Evolutionary conservation across 2,888 invertebrate species (phyloP).

Genomic region (Gisinianus flammeolus): DNA sequence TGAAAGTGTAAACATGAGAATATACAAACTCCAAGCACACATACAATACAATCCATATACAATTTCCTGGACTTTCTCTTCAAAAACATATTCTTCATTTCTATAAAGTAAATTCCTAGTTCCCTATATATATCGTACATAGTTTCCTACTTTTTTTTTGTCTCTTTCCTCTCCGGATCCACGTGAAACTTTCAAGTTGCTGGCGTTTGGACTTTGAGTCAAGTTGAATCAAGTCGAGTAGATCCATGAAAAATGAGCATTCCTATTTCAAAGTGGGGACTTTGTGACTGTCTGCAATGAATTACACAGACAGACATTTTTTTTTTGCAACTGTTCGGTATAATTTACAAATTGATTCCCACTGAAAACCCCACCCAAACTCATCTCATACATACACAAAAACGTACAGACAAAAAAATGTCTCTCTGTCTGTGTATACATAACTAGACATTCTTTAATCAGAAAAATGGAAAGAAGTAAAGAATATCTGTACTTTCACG

Average conservation of each 20-base stretch:
- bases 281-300: background rate
- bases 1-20: background rate
- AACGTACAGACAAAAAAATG: background rate
- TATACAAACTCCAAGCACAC: background rate
- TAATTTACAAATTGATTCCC: background rate
- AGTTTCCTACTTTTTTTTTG: background rate
- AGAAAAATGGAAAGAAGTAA: background rate
- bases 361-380: background rate
- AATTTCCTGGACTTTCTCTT: background rate
- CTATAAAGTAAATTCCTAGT: background rate
- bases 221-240: background rate
- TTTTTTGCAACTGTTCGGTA: background rate
- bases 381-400: background rate
- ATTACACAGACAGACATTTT: too few relatives aligned
- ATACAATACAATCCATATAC: background rate
- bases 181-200: background rate
- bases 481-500: too few relatives aligned
- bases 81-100: background rate
- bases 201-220: background rate
- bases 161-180: background rate
- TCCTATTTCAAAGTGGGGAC: background rate
- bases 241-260: conserved; percentile 14
- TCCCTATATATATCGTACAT: background rate
- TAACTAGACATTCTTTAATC: background rate
- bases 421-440: background rate